Conservation (phyloP, 2,113 vertebrate species). For the Pollimyrus isidori region DNA sequence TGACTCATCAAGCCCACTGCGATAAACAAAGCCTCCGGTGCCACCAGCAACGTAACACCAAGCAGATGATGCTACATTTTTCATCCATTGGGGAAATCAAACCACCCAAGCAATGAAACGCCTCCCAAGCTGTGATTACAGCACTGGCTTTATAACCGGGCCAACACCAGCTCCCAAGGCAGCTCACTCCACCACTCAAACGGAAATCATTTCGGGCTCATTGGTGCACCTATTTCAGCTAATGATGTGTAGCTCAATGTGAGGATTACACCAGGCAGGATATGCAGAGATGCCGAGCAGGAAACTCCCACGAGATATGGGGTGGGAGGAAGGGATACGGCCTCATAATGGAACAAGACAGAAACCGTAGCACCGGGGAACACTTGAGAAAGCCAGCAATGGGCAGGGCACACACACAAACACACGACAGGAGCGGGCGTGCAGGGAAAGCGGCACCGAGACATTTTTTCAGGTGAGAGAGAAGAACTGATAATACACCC, state of each 20-base stretch:
- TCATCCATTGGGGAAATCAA: background rate
- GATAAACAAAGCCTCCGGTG: constrained; percentile 18
- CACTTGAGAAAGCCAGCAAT: background rate
- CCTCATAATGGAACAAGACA: background rate
- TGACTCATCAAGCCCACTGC: constrained; percentile 23
- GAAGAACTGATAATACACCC: background rate
- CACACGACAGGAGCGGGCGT: background rate
- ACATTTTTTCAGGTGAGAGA: background rate
- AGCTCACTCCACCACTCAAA: constrained; percentile 18
- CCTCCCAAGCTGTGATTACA: constrained; percentile 9
- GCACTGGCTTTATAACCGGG: constrained; percentile 3
- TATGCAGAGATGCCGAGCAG: background rate
- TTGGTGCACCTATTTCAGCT: constrained; percentile 38
- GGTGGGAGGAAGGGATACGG: background rate
- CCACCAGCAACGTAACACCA: background rate
- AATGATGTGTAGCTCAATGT: constrained; percentile 28
- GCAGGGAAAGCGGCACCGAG: background rate
- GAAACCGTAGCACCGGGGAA: background rate
- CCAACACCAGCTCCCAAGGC: background rate
- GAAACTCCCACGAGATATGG: background rate
- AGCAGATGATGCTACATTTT: background rate
- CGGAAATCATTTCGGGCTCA: background rate
- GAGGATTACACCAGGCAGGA: background rate
- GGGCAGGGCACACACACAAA: background rate
- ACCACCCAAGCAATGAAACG: background rate